A percentile compares a stretch with the other conserved stretches of the same genome.
phyloP scores from a whole-genome alignment of 2,797 vertebrate genomes.

The Lepidocolaptes lacrymiger region DNA sequence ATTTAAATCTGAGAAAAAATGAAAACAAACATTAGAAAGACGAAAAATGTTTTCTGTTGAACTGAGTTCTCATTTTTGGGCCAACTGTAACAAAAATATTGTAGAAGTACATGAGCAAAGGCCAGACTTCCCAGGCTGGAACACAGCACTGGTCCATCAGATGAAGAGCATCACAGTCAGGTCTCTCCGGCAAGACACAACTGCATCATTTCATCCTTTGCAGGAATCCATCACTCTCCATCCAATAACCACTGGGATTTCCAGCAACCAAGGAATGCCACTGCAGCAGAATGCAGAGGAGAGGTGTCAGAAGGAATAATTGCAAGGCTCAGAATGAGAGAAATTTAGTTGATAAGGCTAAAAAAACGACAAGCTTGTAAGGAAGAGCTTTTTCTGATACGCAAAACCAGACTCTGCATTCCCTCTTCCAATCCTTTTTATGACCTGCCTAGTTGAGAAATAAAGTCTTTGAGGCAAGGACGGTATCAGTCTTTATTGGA shows the following conservation, averaged over 20 bases:
- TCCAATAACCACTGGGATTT: neutral
- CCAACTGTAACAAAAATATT: conserved; percentile 59
- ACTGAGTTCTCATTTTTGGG: neutral
- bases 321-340: neutral
- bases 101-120: conserved; percentile 16
- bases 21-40: conserved; percentile 66
- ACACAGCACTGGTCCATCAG: neutral
- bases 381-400: neutral
- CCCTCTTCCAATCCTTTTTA: neutral
- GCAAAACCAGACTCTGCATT: neutral
- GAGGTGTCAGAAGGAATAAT: neutral
- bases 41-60: conserved; percentile 54
- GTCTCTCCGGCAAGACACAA: neutral
- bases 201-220: neutral
- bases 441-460: neutral
- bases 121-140: conserved; percentile 33
- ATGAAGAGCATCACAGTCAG: neutral
- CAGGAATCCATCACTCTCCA: neutral
- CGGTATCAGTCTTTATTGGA: neutral
- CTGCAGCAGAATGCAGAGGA: neutral
- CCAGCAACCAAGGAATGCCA: neutral
- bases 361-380: neutral
- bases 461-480: neutral
- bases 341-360: neutral
- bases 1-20: conserved; percentile 56